A percentile compares a stretch with the other conserved stretches of the same genome.
Conservation (phyloP, 1,140 invertebrate genomes). For the Nymphalis io region DNA sequence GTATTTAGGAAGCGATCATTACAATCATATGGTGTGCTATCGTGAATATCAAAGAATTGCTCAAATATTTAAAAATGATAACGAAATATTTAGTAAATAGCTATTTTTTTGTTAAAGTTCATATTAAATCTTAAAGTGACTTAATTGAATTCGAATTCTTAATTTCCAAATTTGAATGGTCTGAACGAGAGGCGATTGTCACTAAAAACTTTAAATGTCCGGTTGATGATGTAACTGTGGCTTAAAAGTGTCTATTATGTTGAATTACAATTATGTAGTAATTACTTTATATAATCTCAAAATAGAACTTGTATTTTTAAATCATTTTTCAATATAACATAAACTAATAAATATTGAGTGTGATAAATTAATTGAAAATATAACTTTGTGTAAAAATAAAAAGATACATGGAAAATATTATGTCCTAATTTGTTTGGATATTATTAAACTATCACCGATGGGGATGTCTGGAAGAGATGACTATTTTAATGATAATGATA, state of each 20-base stretch:
- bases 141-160: slow-evolving; percentile 17
- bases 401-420: too few relatives aligned
- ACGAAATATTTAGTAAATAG: background rate
- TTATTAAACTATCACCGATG: too few relatives aligned
- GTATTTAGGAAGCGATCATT: too few relatives aligned
- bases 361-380: too few relatives aligned
- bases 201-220: slow-evolving; percentile 21
- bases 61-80: background rate
- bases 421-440: too few relatives aligned
- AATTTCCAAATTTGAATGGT: slow-evolving; percentile 16
- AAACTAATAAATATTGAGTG: too few relatives aligned
- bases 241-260: slow-evolving; percentile 34
- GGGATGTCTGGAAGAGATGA: too few relatives aligned
- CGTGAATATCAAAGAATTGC: background rate
- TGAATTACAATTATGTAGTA: slow-evolving; percentile 41
- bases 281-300: slow-evolving; percentile 33
- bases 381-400: too few relatives aligned
- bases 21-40: too few relatives aligned
- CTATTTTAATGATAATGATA: too few relatives aligned
- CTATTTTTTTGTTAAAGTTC: background rate
- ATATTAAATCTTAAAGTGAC: background rate
- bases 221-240: slow-evolving; percentile 33
- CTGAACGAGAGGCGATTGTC: slow-evolving; percentile 8
- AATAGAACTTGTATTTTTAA: slow-evolving; percentile 25
- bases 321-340: background rate